phyloP scores from a whole-genome alignment of 2,888 invertebrate species.

The Iselma pallidipennis region DNA sequence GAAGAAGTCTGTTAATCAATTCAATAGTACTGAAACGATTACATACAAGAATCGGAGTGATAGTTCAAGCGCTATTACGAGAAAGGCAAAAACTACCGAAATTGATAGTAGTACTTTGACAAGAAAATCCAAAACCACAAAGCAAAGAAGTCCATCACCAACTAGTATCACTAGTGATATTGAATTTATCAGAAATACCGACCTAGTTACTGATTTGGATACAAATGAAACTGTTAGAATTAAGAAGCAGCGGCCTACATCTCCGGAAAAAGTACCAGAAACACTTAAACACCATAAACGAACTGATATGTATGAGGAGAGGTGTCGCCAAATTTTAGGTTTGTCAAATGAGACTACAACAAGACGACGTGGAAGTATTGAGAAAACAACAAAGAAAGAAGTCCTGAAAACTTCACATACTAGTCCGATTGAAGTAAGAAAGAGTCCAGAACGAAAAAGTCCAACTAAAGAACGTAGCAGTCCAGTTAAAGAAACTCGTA shows the following conservation, averaged over 20 bases:
- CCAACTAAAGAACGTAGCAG: slow-evolving; percentile 10
- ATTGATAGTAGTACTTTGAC: slow-evolving; percentile 41
- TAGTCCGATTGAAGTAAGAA: not conserved
- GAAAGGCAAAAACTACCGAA: slow-evolving; percentile 28
- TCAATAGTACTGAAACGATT: slow-evolving; percentile 42
- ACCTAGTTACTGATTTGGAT: slow-evolving; percentile 49
- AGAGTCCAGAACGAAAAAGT: slow-evolving; percentile 11
- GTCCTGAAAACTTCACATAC: slow-evolving; percentile 2
- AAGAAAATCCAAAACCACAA: slow-evolving; percentile 32
- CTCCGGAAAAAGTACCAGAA: slow-evolving; percentile 19
- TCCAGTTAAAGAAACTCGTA: not conserved
- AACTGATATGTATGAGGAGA: slow-evolving; percentile 74
- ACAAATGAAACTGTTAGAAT: slow-evolving; percentile 32
- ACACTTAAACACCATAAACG: slow-evolving; percentile 62
- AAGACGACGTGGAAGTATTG: slow-evolving; percentile 32
- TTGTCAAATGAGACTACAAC: slow-evolving; percentile 57
- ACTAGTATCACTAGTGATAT: slow-evolving; percentile 60
- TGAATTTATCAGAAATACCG: slow-evolving; percentile 49
- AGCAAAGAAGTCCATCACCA: slow-evolving; percentile 41
- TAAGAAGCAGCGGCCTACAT: slow-evolving; percentile 20
- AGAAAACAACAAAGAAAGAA: slow-evolving; percentile 12
- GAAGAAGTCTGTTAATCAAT: slow-evolving; percentile 35
- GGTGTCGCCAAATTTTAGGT: slow-evolving; percentile 71
- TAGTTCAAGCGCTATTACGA: slow-evolving; percentile 30
- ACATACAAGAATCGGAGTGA: slow-evolving; percentile 26